A percentile compares a stretch with the other conserved stretches of the same genome.
Evolutionary conservation across 2,797 vertebrate genomes (phyloP).

Genomic region (Sphaeramia orbicularis): DNA sequence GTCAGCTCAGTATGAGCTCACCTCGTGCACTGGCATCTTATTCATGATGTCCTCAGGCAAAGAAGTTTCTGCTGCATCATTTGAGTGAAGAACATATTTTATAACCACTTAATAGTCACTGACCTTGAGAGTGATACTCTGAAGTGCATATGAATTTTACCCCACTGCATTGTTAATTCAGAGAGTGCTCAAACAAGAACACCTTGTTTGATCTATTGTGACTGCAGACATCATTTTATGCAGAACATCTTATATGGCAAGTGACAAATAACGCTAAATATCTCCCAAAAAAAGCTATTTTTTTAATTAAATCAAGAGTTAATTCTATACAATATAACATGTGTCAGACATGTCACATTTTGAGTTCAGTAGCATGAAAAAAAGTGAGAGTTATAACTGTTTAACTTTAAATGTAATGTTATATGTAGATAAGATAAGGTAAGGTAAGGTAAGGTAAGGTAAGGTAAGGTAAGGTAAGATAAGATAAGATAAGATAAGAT

Average conservation of each 20-base stretch:
- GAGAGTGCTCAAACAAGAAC: conserved; percentile 42
- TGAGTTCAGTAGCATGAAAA: too few relatives aligned
- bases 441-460: too few relatives aligned
- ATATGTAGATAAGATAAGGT: too few relatives aligned
- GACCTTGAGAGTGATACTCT: conserved; percentile 63
- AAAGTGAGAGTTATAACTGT: too few relatives aligned
- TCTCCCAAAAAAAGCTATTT: too few relatives aligned
- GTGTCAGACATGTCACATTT: too few relatives aligned
- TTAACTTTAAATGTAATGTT: too few relatives aligned
- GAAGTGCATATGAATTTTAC: conserved; percentile 32
- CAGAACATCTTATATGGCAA: conserved; percentile 1
- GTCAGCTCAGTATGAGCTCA: conserved; percentile 20
- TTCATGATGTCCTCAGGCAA: conserved; percentile 45
- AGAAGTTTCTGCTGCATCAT: conserved; percentile 54
- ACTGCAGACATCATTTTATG: conserved; percentile 24
- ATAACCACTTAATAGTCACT: conserved; percentile 63
- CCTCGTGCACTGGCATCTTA: conserved; percentile 6
- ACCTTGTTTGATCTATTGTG: conserved; percentile 38
- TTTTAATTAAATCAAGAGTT: too few relatives aligned
- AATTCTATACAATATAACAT: too few relatives aligned
- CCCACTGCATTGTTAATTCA: conserved; percentile 57
- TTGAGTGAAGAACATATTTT: conserved; percentile 58
- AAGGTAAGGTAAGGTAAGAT: too few relatives aligned
- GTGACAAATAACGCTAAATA: background rate
- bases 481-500: too few relatives aligned